A percentile compares a stretch with the other conserved stretches of the same genome.
These are phyloP conservation scores for Trichonephila clavata DNA, from an alignment of 1,140 invertebrate genomes.

Conservation along the genomic window DNA sequence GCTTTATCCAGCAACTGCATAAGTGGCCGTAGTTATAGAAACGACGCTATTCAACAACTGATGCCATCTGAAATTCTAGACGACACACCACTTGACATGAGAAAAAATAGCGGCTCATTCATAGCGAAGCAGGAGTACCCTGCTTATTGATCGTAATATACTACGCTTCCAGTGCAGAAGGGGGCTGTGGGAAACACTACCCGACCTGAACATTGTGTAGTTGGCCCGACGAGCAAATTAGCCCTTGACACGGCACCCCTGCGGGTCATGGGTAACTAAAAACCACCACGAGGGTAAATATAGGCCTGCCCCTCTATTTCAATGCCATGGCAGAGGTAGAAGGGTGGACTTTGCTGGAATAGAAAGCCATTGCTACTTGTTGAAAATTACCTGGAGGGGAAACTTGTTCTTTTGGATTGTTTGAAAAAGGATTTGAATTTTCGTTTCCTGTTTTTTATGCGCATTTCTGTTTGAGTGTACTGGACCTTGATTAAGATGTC, in stretches of 20 bases:
- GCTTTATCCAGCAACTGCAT: neutral
- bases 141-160: slow-evolving; percentile 24
- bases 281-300: slow-evolving; percentile 51
- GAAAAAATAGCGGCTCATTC: slow-evolving; percentile 4
- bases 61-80: slow-evolving; percentile 37
- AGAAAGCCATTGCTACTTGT: too few species aligned
- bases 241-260: slow-evolving; percentile 61
- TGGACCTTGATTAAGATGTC: too few species aligned
- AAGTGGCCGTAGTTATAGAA: neutral
- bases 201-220: slow-evolving; percentile 18
- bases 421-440: too few species aligned
- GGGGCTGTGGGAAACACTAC: slow-evolving; percentile 24
- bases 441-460: too few species aligned
- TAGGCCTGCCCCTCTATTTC: neutral
- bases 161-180: neutral
- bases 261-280: slow-evolving; percentile 62
- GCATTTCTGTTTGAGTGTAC: too few species aligned
- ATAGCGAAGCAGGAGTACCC: neutral
- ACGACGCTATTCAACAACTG: neutral
- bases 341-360: neutral
- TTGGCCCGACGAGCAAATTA: slow-evolving; percentile 47
- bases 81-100: slow-evolving; percentile 7
- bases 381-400: too few species aligned
- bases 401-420: too few species aligned
- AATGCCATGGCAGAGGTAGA: too few species aligned